Conservation (phyloP, 2,113 vertebrate genomes). For the Smithornis capensis region DNA sequence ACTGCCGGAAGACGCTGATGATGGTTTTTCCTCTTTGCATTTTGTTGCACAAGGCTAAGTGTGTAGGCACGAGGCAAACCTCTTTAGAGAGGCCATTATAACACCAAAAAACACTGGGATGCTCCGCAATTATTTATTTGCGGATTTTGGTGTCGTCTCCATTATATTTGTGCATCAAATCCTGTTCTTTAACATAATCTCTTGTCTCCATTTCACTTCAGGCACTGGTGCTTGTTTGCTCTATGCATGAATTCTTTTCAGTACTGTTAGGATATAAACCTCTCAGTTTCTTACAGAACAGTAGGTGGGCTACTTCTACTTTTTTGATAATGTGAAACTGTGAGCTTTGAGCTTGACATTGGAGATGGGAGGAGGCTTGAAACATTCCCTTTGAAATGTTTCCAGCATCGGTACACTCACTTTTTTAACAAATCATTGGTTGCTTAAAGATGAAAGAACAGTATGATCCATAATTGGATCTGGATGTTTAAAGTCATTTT, state of each 20-base stretch:
- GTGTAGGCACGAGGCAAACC: not conserved
- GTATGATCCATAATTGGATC: constrained; percentile 55
- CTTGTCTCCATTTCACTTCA: not conserved
- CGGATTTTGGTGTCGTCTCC: not conserved
- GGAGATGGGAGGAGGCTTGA: constrained; percentile 10
- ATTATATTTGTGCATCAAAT: not conserved
- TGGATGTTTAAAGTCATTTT: constrained; percentile 61
- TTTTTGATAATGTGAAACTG: not conserved
- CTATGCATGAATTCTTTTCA: not conserved
- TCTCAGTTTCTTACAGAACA: not conserved
- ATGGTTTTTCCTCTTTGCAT: not conserved
- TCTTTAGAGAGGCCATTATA: not conserved
- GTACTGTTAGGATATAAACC: not conserved
- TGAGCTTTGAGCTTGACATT: not conserved
- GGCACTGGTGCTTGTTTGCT: not conserved
- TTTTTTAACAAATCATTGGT: constrained; percentile 32
- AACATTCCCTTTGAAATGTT: constrained; percentile 42
- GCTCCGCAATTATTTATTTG: not conserved
- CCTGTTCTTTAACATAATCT: not conserved
- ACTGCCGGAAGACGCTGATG: not conserved
- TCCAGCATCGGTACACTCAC: constrained; percentile 27
- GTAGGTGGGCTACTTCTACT: not conserved
- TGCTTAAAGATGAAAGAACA: constrained; percentile 53
- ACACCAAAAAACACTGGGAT: not conserved
- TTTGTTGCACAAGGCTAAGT: not conserved